A percentile compares a stretch with the other conserved stretches of the same genome.
Evolutionary conservation across 1,140 invertebrate species (phyloP).

Genomic region (Cherax quadricarinatus): DNA sequence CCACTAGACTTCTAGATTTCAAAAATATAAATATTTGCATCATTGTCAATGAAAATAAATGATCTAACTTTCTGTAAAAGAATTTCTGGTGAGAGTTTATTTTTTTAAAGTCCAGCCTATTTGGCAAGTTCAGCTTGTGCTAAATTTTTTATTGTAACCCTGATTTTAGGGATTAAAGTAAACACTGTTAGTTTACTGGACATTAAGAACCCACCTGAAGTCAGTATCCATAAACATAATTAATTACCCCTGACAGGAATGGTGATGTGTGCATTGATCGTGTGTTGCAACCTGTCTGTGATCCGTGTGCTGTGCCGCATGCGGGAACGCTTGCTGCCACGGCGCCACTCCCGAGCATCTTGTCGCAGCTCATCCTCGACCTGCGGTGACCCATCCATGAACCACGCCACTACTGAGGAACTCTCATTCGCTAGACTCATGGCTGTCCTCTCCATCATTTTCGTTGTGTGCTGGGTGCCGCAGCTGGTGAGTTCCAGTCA

Average conservation of each 20-base stretch:
- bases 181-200: no score
- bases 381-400: constrained; percentile 75
- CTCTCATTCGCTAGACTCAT: constrained; percentile 89
- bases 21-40: no score
- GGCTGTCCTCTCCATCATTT: constrained; percentile 88
- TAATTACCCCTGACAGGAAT: constrained; percentile 79
- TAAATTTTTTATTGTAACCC: no score
- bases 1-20: no score
- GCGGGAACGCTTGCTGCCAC: constrained; percentile 77
- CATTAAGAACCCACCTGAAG: no score
- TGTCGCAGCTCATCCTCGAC: constrained; percentile 74
- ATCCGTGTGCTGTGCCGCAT: constrained; percentile 83
- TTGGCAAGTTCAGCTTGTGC: no score
- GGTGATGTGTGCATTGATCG: constrained; percentile 85
- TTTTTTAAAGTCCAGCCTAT: no score
- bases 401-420: constrained; percentile 77
- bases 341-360: constrained; percentile 79
- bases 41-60: no score
- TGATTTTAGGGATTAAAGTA: no score
- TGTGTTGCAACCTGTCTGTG: constrained; percentile 89
- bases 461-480: constrained; percentile 90
- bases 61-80: no score
- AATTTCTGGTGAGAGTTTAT: no score
- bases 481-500: constrained; percentile 84
- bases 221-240: no score